Percentiles rank a stretch among this genome's conserved stretches.
Evolutionary conservation across 2,113 vertebrate species (phyloP).

Genomic region (Rhodinocichla rosea): DNA sequence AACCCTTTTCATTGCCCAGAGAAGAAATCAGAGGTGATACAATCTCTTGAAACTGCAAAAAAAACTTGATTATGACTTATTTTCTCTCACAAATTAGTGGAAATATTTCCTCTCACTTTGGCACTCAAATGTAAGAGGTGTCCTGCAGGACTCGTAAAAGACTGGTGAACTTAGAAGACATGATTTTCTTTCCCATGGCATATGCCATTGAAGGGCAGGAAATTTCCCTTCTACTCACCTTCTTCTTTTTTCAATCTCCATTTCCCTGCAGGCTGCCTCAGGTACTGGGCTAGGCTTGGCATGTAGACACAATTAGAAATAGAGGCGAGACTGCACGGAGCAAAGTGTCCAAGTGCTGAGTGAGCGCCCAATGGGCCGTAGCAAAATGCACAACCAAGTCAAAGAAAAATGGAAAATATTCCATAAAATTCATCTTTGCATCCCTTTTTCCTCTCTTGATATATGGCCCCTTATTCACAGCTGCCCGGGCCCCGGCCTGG

Average conservation of each 20-base stretch:
- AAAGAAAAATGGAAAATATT: slow-evolving; percentile 69
- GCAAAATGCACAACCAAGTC: slow-evolving; percentile 56
- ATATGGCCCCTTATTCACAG: slow-evolving; percentile 45
- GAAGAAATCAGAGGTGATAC: background rate
- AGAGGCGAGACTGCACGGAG: slow-evolving; percentile 34
- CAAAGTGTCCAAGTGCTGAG: slow-evolving; percentile 54
- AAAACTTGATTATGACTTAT: background rate
- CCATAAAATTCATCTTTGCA: slow-evolving; percentile 63
- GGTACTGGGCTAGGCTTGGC: slow-evolving; percentile 33
- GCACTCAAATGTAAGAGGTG: background rate
- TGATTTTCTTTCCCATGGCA: background rate
- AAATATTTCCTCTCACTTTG: background rate
- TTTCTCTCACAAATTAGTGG: background rate
- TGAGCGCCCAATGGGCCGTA: slow-evolving; percentile 52
- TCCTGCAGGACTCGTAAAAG: background rate
- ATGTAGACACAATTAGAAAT: slow-evolving; percentile 31
- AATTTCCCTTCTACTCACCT: background rate
- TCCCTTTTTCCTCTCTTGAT: slow-evolving; percentile 65
- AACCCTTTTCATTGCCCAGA: slow-evolving; percentile 26
- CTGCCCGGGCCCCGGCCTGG: slow-evolving; percentile 5
- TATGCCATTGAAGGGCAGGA: background rate
- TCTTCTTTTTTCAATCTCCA: background rate
- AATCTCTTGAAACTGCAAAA: background rate
- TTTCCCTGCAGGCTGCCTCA: slow-evolving; percentile 6
- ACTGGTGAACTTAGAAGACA: background rate